Conservation (phyloP, 2,888 invertebrate genomes). For the Stenichneumon culpator region DNA sequence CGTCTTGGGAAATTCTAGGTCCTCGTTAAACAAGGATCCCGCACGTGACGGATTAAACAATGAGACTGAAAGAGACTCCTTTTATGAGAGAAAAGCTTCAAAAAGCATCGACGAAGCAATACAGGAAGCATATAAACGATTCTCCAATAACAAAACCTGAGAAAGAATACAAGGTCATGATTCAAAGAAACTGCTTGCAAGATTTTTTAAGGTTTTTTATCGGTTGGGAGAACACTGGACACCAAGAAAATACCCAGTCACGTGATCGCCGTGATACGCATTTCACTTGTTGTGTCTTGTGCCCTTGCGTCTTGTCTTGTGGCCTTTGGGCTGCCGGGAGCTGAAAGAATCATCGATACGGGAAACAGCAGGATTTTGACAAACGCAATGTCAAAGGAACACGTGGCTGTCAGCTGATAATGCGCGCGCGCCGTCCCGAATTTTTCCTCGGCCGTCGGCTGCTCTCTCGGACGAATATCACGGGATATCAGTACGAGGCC, state of each 20-base stretch:
- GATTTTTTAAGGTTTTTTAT: too few species aligned
- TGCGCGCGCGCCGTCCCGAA: constrained; percentile 70
- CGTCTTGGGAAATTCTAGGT: too few species aligned
- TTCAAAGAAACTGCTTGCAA: background rate
- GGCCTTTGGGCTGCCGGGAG: background rate
- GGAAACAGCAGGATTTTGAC: constrained; percentile 26
- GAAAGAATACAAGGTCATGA: background rate
- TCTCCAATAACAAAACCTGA: background rate
- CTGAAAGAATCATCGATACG: background rate
- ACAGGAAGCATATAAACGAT: background rate
- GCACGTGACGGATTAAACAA: too few species aligned
- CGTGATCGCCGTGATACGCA: too few species aligned
- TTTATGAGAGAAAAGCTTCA: too few species aligned
- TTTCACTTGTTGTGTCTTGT: too few species aligned
- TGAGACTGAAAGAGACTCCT: too few species aligned
- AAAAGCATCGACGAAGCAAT: background rate
- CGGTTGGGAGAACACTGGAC: too few species aligned
- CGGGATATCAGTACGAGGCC: constrained; percentile 62
- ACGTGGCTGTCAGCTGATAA: constrained; percentile 79
- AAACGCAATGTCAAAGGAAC: constrained; percentile 61
- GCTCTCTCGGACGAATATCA: constrained; percentile 34
- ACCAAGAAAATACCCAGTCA: background rate
- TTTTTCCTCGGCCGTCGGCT: constrained; percentile 15
- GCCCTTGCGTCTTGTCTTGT: too few species aligned
- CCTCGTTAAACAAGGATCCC: too few species aligned